Base-by-base conservation (phyloP, 2,113 vertebrate genomes). In the Bagarius yarrelli region DNA sequence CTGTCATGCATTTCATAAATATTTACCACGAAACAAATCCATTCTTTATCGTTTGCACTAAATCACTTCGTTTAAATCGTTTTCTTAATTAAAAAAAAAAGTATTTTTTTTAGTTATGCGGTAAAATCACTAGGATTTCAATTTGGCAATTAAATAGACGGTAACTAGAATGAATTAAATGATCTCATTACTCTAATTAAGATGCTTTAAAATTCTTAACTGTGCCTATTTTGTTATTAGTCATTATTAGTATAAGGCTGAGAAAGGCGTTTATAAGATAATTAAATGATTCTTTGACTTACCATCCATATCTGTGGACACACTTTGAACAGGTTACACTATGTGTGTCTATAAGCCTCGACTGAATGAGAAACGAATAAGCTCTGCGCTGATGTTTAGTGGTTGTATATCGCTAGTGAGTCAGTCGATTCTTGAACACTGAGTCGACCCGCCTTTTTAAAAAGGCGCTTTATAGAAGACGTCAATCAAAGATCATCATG, bases 281-380 rank as follows among this genome's bases (percentile, higher is more conserved):
- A 60, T 74, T 47, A 63, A 53, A 53, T 32, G 44, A 23, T 36
- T 11, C 19, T 3, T 18, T 21, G 83, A 91, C 92, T 93, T 83
- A 94, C 93, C 90, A 61, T 90, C 88, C 93, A 94, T 94, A 75
- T 88, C 82, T 75, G 82, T 72, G 74, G 79, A 71, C 83, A 83
- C 64, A 63, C 52, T 70, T 78, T 1, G 78, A 73, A 25, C 80
- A 34, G 71, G 32, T 63, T 61, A 40, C 34, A 56, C 47, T 57
- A 34, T 21, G 23, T 34, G 34, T 30, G 18, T 72, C 4, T 50
- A 27, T 9, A 67, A 19, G 14, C 71, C 50, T 61, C 16, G 67
- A 85, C 36, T 82, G 75, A 79, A 36, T 75, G 73, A 88, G 72
- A 64, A 78, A 83, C 70, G 70, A 73, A 23, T 73, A 27, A 55